Evolutionary conservation across 2,797 vertebrate species (phyloP), one percentile per base, ranked within the genome.

Genomic region (Acridotheres tristis): DNA sequence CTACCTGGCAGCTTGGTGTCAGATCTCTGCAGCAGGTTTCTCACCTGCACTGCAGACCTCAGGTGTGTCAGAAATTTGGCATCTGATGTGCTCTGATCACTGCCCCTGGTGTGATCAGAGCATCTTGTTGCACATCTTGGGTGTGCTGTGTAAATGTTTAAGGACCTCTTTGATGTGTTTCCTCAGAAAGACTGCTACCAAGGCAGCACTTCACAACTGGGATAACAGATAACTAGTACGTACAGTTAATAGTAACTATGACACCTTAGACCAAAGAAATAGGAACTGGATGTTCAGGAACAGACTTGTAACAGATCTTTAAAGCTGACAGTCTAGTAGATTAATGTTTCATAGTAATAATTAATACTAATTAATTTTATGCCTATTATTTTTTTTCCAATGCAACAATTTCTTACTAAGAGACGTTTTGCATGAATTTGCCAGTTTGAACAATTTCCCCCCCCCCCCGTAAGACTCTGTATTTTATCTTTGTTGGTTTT

Each of bases 401-500:
- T 58, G 7, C n/a, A 82, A 59, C 8, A 51, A 2, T 79, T 74
- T 59, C 22, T 54, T 88, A 47, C 13, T 23, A 29, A 25, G 47
- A 45, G 19, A 48, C 61, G 14, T 61, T 87, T 85, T 78, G 20
- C 45, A 20, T 19, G 25, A 75, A 53, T 85, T 71, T 85, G 5
- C 6, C 12, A 67, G 23, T 78, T 87, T 34, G 10, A 63, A 16
- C 4, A 47, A 5, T 19, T 51, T 48, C 26, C 16, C 4, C 1
- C 2, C 1, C 2, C 1, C 38, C 3, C n/a, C 13, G 5, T 63
- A 34, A 32, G 16, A 68, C 47, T 75, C 13, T 68, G 3, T 65
- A 27, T 78, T 77, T 77, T 77, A 63, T 62, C 61, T 88, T 19
- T 66, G 5, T 43, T 74, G 6, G 4, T 53, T 95, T 80, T 54